phyloP scores from a whole-genome alignment of 2,113 vertebrate genomes.

The Pandion haliaetus region DNA sequence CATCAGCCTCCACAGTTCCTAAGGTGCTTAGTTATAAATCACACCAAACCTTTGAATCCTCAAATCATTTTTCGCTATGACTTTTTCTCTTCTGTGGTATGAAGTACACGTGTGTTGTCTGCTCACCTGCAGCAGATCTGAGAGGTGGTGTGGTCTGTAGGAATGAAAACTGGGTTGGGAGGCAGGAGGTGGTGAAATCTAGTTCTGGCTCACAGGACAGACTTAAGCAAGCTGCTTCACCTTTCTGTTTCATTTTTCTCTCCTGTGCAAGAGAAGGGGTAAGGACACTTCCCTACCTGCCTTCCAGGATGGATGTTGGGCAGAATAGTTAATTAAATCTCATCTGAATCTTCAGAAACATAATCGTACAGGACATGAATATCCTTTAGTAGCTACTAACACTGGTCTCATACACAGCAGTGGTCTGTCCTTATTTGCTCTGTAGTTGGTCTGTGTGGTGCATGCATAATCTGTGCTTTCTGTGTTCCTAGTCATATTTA shows the following conservation, averaged over 20 bases:
- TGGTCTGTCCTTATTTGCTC: neutral
- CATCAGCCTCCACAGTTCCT: neutral
- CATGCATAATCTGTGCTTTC: neutral
- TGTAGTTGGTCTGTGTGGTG: neutral
- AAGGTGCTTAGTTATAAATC: neutral
- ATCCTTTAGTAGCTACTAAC: neutral
- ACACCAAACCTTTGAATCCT: neutral
- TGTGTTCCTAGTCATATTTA: rapidly evolving
- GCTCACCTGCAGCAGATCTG: neutral
- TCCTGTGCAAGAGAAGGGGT: neutral
- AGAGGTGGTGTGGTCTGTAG: neutral
- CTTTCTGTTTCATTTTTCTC: neutral
- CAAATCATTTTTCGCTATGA: neutral
- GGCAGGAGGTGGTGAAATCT: neutral
- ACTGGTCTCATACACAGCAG: neutral
- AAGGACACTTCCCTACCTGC: neutral
- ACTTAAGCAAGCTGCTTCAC: neutral
- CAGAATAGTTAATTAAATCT: neutral
- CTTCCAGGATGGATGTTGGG: neutral
- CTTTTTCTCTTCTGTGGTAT: neutral
- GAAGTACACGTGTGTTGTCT: neutral
- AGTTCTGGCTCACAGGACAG: neutral
- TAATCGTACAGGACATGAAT: neutral
- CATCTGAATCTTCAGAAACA: neutral
- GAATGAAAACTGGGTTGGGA: neutral